Percentiles rank a stretch among this genome's conserved stretches.
phyloP scores from a whole-genome alignment of 2,797 vertebrate genomes.

The Thripadectes ignobilis region DNA sequence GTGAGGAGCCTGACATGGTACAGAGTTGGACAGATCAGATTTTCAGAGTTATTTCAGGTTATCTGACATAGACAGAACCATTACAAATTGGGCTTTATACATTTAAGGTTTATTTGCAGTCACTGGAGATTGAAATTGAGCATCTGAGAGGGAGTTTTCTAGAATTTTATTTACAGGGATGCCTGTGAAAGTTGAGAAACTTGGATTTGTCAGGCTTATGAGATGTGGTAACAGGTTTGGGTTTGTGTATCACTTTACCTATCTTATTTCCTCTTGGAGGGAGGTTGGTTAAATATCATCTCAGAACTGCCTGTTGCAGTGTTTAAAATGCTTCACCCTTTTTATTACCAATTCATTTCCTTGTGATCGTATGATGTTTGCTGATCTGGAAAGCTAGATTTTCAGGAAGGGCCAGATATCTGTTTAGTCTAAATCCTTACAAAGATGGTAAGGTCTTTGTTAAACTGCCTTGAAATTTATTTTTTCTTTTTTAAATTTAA shows the following conservation, averaged over 20 bases:
- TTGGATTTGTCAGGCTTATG: background rate
- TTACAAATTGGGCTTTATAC: background rate
- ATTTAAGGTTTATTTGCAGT: background rate
- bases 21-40: background rate
- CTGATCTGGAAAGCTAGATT: background rate
- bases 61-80: fast-evolving
- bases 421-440: background rate
- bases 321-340: background rate
- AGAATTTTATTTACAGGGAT: background rate
- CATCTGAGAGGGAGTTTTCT: background rate
- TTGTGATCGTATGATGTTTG: background rate
- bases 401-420: background rate
- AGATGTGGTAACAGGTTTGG: background rate
- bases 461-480: background rate
- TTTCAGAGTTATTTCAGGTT: background rate
- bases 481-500: background rate
- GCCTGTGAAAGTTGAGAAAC: background rate
- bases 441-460: background rate
- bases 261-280: background rate
- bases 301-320: background rate
- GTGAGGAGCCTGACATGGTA: fast-evolving
- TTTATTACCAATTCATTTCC: background rate
- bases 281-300: background rate
- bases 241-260: background rate
- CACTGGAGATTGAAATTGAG: background rate